phyloP scores from a whole-genome alignment of 2,888 invertebrate species.

The Tanypteryx hageni region DNA sequence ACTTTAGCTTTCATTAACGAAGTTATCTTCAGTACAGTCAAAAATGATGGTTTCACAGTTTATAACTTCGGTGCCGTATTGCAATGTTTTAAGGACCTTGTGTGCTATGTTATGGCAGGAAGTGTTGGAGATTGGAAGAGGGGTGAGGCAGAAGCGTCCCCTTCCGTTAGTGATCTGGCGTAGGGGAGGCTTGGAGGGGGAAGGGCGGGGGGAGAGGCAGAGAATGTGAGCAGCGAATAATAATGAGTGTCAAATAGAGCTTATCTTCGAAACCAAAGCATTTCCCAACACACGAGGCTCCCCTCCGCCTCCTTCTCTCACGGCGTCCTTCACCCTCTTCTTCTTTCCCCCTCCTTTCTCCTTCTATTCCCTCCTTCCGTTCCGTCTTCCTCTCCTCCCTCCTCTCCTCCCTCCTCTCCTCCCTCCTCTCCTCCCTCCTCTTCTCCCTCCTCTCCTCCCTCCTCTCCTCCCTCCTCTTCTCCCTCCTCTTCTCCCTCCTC shows the following conservation, averaged over 20 bases:
- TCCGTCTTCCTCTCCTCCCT: not conserved
- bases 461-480: not conserved
- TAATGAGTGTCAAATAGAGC: slow-evolving; percentile 59
- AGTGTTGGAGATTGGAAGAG: no score
- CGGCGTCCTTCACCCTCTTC: not conserved
- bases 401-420: no score
- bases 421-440: not conserved
- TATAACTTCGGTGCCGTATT: no score
- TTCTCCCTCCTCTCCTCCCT: no score
- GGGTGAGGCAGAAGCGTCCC: no score
- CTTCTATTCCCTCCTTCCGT: not conserved
- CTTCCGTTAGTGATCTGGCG: not conserved
- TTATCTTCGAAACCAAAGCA: slow-evolving; percentile 58
- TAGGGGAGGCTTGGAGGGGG: not conserved
- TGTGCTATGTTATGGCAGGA: no score
- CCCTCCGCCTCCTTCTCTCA: not conserved
- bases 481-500: no score
- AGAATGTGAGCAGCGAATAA: not conserved
- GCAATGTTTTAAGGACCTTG: no score
- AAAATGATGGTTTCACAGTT: no score
- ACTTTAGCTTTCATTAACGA: no score
- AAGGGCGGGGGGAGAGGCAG: not conserved
- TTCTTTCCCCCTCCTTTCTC: not conserved
- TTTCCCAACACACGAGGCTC: slow-evolving; percentile 3
- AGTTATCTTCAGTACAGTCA: no score